Conservation (phyloP, 2,888 invertebrate species). For the Drosophila cracens region DNA sequence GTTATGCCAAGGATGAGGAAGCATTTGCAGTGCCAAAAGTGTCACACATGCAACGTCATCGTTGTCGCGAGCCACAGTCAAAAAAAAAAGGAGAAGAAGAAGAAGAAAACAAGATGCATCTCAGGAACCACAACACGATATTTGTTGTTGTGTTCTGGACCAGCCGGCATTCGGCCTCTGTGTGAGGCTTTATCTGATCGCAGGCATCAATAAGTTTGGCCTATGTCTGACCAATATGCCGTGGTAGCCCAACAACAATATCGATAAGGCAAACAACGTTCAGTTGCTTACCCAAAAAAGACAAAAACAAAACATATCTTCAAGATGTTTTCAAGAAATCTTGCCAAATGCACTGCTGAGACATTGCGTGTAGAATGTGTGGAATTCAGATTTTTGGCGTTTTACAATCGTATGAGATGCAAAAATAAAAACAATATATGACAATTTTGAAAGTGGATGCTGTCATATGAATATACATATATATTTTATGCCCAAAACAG, state of each 20-base stretch:
- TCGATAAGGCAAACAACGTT: constrained; percentile 39
- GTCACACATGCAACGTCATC: constrained; percentile 75
- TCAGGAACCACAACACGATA: constrained; percentile 35
- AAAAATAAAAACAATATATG: constrained; percentile 15
- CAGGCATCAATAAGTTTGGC: constrained; percentile 69
- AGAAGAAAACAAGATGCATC: constrained; percentile 59
- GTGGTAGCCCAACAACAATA: constrained; percentile 39
- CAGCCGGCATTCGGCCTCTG: constrained; percentile 31
- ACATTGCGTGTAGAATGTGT: constrained; percentile 2
- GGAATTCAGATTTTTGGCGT: constrained; percentile 13
- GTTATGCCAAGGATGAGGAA: constrained; percentile 76
- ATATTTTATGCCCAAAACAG: not conserved
- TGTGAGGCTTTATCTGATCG: constrained; percentile 65
- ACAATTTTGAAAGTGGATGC: constrained; percentile 2
- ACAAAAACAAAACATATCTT: constrained; percentile 10
- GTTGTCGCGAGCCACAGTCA: constrained; percentile 68
- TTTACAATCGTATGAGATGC: constrained; percentile 23
- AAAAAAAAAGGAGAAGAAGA: constrained; percentile 1
- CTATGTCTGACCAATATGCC: constrained; percentile 59
- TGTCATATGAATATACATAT: not conserved
- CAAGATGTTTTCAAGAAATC: constrained; percentile 31
- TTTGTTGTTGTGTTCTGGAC: constrained; percentile 14
- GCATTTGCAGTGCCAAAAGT: constrained; percentile 67
- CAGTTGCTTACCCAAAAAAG: constrained; percentile 14
- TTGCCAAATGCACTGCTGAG: constrained; percentile 13